Base-by-base conservation (phyloP, 2,797 vertebrate species). In the Discoglossus pictus region DNA sequence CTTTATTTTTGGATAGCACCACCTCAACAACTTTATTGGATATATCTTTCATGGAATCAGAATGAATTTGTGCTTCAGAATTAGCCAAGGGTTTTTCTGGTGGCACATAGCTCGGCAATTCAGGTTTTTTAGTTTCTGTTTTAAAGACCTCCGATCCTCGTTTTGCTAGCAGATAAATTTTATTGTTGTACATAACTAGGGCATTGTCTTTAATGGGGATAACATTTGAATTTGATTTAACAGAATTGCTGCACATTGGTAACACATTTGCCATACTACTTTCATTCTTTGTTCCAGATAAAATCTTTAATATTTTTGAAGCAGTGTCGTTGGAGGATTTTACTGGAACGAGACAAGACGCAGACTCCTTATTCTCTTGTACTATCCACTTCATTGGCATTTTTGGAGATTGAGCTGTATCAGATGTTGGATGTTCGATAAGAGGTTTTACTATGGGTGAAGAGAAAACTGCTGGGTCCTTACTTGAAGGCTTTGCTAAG, bases 131-230 rank as follows among this genome's bases (percentile, higher is more conserved):
- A 70, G 18, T 47, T 38, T 74, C 73, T 34, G 74, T 48, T 40
- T 79, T 62, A 3, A 77, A 60, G 75, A 80, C 7, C 61, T 76
- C 77, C 35, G 78, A 76, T 7, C 78, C 79, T 73, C 71, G 84
- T 76, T 72, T 86, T 65, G 85, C 74, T 76, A 90, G 68, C 1
- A 88, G 68, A 77, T 85, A 89, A 43, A 89, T 52, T 27, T 85
- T 90, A 46, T 84, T 82, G 39, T 86, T 86, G 80, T 73, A 87
- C 86, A 88, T 84, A 36, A 90, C 80, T 55, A 89, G 75, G 63
- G 86, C 79, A 12, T 90, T 87, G 52, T 89, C 87, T 74, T 87
- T 87, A 46, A 82, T 43, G 43, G 81, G 46, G 1, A 78, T 59
- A 23, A 76, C 64, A 73, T 84, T 79, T 13, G 72, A 54, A 1